Evolutionary conservation across 2,113 vertebrate genomes (phyloP), one percentile per base, ranked within the genome.

Genomic region (Proteles cristata): DNA sequence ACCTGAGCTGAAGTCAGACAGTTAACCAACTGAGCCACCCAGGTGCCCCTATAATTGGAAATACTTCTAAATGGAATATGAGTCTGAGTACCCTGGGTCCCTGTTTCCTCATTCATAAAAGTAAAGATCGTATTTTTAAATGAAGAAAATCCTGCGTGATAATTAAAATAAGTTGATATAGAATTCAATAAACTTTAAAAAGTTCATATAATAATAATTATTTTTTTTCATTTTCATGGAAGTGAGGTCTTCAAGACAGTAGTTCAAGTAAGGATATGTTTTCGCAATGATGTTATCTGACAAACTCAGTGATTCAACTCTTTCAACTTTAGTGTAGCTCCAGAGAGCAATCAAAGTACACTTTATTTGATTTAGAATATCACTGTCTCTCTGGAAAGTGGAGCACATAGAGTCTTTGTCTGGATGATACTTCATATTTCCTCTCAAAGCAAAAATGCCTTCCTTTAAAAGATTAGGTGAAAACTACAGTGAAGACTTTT

Each of bases 281-380:
- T 86, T 11, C 5, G 26, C 53, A 53, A 1, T 39, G 21, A 65
- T 79, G 5, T 9, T 82, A 10, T 43, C 12, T 90, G 16, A 31
- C 25, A 58, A 81, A 85, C 14, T 73, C 9, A 86, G 28, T 73
- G 8, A 73, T 69, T 69, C 65, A 92, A 39, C 11, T 55, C 43
- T 68, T 93, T 55, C 81, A 89, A 94, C 11, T 94, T 94, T 63
- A 74, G 8, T 55, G 8, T 68, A 23, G 11, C 39, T 74, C 45
- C 26, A 90, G 74, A 92, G 9, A 71, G 16, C 23, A 80, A 53
- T 88, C 68, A 73, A 82, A 79, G 5, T 2, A 43, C 5, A 14
- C 15, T 89, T 90, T 48, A 90, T 83, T 93, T 82, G 43, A 77
- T 66, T 96, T 90, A 84, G 14, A 88, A 50, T 25, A 96, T 92